Base-by-base conservation (phyloP, 2,888 invertebrate genomes). In the Drosophila mettleri region DNA sequence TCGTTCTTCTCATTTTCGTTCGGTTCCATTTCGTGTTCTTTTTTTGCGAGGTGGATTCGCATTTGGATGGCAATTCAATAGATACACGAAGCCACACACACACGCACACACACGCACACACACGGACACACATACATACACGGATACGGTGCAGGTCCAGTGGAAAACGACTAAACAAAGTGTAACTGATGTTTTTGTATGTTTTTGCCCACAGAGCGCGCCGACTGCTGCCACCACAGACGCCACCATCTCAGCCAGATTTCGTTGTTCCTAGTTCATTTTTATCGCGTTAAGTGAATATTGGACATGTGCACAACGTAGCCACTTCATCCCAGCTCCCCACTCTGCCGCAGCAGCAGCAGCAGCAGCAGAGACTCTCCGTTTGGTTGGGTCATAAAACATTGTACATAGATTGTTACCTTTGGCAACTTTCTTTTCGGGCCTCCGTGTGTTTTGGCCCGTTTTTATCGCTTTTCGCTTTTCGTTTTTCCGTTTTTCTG, bases 271-370 rank as follows among this genome's bases (percentile, higher is more conserved):
- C 88, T 88, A 85, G 86, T 85, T 85, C 84, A 85, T 85, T 88
- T 85, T 85, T 88, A 85, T 87, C 84, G 84, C 84, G 84, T 85
- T 85, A 85, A 85, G 86, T 83, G 86, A 85, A 85, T 85, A 88
- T 88, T 83, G 84, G 85, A 86, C 88, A 88, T 86, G 88, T 88
- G 88, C 77, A 67, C 69, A 49, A 36, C 59, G 36, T 18, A 10
- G 2, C 12, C 51, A 31, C 31, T 14, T 20, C 24, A 3, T 18
- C 10, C n/a, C 20, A 5, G 12, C 49, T 24, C 33, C 9, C 8
- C 29, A 12, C 46, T 18, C 27, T 2, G 10, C 18, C 5, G 38
- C 39, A 39, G 38, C 6, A 6, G 38, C 38, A 38, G 38, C 10
- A n/a, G 27, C 45, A 3, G 20, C 9, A 9, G 33, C 49, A 48